phyloP scores from a whole-genome alignment of 2,888 invertebrate genomes.

The Esperia sulphurella region DNA sequence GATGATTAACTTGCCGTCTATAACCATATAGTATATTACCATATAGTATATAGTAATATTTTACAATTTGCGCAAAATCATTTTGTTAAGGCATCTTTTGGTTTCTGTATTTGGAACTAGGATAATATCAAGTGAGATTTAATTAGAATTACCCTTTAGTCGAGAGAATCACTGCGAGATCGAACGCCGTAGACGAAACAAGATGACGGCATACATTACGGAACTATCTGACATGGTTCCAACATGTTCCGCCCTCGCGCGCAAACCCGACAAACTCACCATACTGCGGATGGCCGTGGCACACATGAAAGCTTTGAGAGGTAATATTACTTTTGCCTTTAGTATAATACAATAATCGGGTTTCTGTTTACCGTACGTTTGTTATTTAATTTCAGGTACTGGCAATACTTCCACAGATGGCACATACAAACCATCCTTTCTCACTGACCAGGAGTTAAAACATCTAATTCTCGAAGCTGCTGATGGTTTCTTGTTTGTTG shows the following conservation, averaged over 20 bases:
- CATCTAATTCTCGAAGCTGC: constrained; percentile 99
- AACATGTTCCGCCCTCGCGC: constrained; percentile 97
- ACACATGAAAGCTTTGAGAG: constrained; percentile 98
- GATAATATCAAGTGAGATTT: neutral
- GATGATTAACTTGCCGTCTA: neutral
- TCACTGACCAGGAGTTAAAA: constrained; percentile 99
- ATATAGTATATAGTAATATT: too few relatives aligned
- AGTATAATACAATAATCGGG: neutral
- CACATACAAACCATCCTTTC: constrained; percentile 98
- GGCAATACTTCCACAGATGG: constrained; percentile 98
- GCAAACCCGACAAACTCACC: constrained; percentile 99
- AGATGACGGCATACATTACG: constrained; percentile 99
- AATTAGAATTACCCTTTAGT: constrained; percentile 61
- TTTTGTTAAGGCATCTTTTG: too few relatives aligned
- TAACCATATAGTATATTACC: neutral
- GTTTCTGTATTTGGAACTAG: too few relatives aligned
- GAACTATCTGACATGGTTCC: constrained; percentile 99
- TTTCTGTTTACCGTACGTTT: neutral
- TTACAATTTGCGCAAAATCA: neutral
- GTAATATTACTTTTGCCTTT: constrained; percentile 55
- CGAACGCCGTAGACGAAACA: constrained; percentile 97
- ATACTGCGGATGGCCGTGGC: constrained; percentile 99
- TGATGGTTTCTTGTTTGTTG: constrained; percentile 97
- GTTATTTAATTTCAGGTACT: constrained; percentile 82
- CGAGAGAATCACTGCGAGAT: constrained; percentile 99